Evolutionary conservation across 2,888 invertebrate genomes (phyloP).

Genomic region (Eristalis pertinax): DNA sequence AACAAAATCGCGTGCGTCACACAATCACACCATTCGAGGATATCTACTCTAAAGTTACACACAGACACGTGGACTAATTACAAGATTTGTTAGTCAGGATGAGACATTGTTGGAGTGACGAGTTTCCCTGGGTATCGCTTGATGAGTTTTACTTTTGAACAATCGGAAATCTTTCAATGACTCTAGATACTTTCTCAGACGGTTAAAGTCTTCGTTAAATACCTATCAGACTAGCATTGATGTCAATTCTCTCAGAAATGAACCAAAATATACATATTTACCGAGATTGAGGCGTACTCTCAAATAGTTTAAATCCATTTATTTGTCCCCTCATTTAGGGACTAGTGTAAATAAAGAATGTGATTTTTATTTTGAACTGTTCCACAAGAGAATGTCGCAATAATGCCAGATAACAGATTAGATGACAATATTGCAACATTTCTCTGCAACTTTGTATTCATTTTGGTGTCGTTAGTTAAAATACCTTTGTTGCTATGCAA

Average conservation of each 20-base stretch:
- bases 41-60: background rate
- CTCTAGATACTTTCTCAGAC: too few relatives aligned
- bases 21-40: conserved; percentile 17
- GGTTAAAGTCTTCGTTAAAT: background rate
- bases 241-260: background rate
- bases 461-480: background rate
- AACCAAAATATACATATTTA: background rate
- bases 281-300: background rate
- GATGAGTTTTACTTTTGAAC: too few relatives aligned
- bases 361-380: conserved; percentile 38
- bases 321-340: background rate
- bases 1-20: conserved; percentile 34
- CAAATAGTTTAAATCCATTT: background rate
- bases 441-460: background rate
- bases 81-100: too few relatives aligned
- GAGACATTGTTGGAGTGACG: too few relatives aligned
- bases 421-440: conserved; percentile 1
- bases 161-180: too few relatives aligned
- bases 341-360: conserved; percentile 56
- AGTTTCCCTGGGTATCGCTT: too few relatives aligned
- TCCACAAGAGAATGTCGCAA: conserved; percentile 40
- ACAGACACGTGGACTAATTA: background rate
- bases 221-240: background rate
- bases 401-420: background rate
- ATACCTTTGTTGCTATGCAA: conserved; percentile 87